Evolutionary conservation across 2,797 vertebrate species (phyloP).

Genomic region (Acomys russatus): DNA sequence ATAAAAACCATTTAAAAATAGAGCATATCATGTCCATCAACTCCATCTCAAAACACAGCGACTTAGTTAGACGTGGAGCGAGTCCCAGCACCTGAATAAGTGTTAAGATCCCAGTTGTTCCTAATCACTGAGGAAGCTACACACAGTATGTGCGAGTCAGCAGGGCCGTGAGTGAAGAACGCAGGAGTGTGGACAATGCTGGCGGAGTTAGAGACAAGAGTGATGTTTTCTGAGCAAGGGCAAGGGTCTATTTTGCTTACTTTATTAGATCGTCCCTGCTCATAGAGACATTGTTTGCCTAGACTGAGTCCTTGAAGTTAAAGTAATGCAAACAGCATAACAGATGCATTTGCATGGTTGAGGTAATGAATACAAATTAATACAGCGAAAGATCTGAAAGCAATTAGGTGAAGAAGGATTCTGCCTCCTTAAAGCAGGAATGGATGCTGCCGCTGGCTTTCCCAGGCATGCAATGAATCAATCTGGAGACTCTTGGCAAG

Average conservation of each 20-base stretch:
- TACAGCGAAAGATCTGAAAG: constrained; percentile 57
- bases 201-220: background rate
- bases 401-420: constrained; percentile 40
- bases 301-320: constrained; percentile 21
- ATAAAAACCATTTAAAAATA: background rate
- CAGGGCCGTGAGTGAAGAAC: background rate
- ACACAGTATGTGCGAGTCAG: background rate
- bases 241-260: constrained; percentile 16
- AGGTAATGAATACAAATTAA: constrained; percentile 46
- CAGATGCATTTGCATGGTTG: constrained; percentile 42
- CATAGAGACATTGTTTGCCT: background rate
- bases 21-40: background rate
- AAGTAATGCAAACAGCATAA: constrained; percentile 51
- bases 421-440: constrained; percentile 40
- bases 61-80: constrained; percentile 5
- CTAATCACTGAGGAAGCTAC: background rate
- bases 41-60: background rate
- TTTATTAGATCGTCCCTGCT: constrained; percentile 54
- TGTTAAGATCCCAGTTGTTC: background rate
- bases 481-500: background rate
- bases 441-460: background rate
- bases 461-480: background rate
- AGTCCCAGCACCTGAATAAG: background rate
- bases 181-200: background rate
- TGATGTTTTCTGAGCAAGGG: background rate